phyloP scores from a whole-genome alignment of 1,140 invertebrate species.

The Nasonia giraulti region DNA sequence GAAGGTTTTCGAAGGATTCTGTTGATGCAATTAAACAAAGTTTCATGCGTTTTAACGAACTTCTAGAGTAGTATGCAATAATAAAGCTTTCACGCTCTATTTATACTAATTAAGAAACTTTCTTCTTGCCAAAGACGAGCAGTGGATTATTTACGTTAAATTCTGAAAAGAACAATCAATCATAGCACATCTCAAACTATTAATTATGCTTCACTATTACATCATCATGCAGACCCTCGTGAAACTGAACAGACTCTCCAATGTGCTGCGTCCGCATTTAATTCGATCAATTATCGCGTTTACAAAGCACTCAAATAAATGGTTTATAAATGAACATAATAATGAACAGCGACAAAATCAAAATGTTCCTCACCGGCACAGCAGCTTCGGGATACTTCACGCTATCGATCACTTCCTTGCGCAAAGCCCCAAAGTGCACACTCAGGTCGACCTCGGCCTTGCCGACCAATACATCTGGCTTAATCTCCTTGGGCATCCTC shows the following conservation, averaged over 20 bases:
- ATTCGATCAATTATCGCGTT: too few species aligned
- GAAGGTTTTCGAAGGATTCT: slow-evolving; percentile 57
- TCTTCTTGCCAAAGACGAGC: too few species aligned
- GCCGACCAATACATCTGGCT: slow-evolving; percentile 62
- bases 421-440: slow-evolving; percentile 62
- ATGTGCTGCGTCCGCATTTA: background rate
- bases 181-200: too few species aligned
- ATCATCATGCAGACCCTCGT: background rate
- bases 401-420: slow-evolving; percentile 62
- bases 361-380: background rate
- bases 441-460: slow-evolving; percentile 63
- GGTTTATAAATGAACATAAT: background rate
- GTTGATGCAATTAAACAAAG: background rate
- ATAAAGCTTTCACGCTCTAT: too few species aligned
- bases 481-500: slow-evolving; percentile 59
- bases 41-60: background rate
- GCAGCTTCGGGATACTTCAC: background rate
- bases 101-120: too few species aligned
- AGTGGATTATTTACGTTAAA: too few species aligned
- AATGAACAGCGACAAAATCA: background rate
- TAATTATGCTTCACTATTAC: background rate
- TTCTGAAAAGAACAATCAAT: too few species aligned
- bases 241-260: background rate
- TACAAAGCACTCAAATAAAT: background rate
- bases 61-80: too few species aligned